Conservation (phyloP, 2,113 vertebrate genomes). For the Bostrychus sinensis region DNA sequence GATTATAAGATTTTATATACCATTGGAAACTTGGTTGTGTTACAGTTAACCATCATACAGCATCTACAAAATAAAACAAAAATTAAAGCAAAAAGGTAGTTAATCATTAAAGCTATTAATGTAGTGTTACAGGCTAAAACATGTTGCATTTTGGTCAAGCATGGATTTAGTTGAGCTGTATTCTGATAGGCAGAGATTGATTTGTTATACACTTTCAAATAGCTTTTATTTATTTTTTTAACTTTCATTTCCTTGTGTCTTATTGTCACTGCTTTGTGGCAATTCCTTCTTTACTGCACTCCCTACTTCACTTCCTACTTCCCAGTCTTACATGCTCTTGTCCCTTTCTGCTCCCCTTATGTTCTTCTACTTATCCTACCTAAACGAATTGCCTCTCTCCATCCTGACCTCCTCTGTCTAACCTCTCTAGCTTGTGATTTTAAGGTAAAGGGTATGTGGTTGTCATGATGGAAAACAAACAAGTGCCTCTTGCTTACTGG, state of each 20-base stretch:
- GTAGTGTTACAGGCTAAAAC: conserved; percentile 17
- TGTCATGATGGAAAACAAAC: conserved; percentile 72
- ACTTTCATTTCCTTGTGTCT: conserved; percentile 42
- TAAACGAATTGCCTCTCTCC: conserved; percentile 27
- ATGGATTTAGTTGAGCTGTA: conserved; percentile 61
- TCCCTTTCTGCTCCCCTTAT: conserved; percentile 10
- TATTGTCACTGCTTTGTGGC: conserved; percentile 61
- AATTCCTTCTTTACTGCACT: conserved; percentile 25
- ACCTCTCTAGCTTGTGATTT: conserved; percentile 63
- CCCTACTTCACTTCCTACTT: conserved; percentile 4
- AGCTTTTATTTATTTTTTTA: conserved; percentile 52
- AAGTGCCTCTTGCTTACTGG: conserved; percentile 75
- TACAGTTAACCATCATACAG: conserved; percentile 5
- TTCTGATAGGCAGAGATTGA: conserved; percentile 60
- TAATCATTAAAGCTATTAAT: not conserved
- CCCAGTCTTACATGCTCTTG: conserved; percentile 5
- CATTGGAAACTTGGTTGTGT: conserved; percentile 25
- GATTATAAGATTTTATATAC: conserved; percentile 17
- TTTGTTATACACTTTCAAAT: conserved; percentile 55
- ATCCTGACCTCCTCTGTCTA: conserved; percentile 48
- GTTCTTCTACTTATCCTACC: conserved; percentile 23
- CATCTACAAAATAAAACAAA: conserved; percentile 20
- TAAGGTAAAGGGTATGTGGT: conserved; percentile 76
- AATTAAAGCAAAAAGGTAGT: conserved; percentile 12
- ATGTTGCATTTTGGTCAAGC: conserved; percentile 42